A percentile compares a stretch with the other conserved stretches of the same genome.
phyloP scores from a whole-genome alignment of 2,113 vertebrate genomes.

The Addax nasomaculatus region DNA sequence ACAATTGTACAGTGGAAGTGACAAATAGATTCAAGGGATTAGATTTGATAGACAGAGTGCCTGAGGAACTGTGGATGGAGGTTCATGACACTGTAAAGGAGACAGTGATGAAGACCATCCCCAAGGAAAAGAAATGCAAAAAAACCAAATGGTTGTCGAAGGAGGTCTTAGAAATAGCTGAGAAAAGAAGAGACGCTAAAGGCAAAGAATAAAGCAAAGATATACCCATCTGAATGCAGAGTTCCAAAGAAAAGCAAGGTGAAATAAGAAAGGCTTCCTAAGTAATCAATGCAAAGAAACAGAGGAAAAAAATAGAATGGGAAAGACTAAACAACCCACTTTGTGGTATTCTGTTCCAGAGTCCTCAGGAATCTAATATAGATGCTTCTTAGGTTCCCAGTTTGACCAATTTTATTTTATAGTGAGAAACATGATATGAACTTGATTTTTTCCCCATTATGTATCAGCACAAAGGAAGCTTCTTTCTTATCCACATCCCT shows the following conservation, averaged over 20 bases:
- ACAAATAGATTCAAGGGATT: neutral
- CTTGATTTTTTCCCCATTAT: neutral
- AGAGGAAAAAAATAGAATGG: neutral
- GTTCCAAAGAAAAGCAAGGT: neutral
- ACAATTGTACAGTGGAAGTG: neutral
- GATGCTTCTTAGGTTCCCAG: neutral
- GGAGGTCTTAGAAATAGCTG: neutral
- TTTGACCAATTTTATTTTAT: neutral
- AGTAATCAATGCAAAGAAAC: neutral
- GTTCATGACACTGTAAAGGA: neutral
- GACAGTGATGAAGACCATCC: neutral
- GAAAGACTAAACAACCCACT: neutral
- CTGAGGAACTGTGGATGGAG: neutral
- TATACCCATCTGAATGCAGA: neutral
- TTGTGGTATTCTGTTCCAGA: neutral
- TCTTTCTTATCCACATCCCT: neutral
- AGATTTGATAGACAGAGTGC: neutral
- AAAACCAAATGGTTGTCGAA: neutral
- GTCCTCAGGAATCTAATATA: neutral
- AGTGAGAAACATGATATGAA: neutral
- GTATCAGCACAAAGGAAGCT: neutral
- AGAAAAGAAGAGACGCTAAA: neutral
- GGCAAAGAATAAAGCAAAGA: neutral
- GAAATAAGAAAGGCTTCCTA: neutral
- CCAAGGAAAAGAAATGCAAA: neutral